Evolutionary conservation across 2,113 vertebrate species (phyloP).

Genomic region (Atractosteus spatula): DNA sequence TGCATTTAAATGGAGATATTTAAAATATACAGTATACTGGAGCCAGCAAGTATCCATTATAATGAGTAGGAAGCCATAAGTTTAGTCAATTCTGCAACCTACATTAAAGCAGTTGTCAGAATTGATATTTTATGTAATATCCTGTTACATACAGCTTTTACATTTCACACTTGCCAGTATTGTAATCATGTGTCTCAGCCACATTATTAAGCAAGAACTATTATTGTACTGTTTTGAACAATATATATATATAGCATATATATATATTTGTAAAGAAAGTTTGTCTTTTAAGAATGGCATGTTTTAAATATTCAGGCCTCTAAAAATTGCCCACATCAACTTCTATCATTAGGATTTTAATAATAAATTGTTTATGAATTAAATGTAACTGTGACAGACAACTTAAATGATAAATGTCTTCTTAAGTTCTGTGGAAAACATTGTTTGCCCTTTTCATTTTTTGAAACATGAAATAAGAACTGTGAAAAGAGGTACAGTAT

Average conservation of each 20-base stretch:
- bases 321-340: constrained; percentile 7
- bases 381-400: constrained; percentile 7
- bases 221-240: background rate
- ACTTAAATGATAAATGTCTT: constrained; percentile 10
- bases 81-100: constrained; percentile 10
- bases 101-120: constrained; percentile 20
- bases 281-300: background rate
- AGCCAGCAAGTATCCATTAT: background rate
- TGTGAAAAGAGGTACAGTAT: too few species aligned
- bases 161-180: constrained; percentile 23
- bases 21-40: constrained; percentile 2
- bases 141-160: background rate
- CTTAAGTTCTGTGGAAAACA: background rate
- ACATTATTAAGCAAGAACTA: constrained; percentile 2
- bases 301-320: background rate
- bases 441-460: background rate
- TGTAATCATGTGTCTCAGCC: constrained; percentile 3
- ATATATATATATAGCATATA: background rate
- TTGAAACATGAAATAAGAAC: background rate
- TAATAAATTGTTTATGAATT: background rate
- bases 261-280: background rate
- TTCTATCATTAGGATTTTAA: constrained; percentile 11
- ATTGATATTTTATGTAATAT: constrained; percentile 10
- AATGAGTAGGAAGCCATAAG: constrained; percentile 20
- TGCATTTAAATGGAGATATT: constrained; percentile 8